Base-by-base conservation (phyloP, 2,113 vertebrate species). In the Holacanthus passer region DNA sequence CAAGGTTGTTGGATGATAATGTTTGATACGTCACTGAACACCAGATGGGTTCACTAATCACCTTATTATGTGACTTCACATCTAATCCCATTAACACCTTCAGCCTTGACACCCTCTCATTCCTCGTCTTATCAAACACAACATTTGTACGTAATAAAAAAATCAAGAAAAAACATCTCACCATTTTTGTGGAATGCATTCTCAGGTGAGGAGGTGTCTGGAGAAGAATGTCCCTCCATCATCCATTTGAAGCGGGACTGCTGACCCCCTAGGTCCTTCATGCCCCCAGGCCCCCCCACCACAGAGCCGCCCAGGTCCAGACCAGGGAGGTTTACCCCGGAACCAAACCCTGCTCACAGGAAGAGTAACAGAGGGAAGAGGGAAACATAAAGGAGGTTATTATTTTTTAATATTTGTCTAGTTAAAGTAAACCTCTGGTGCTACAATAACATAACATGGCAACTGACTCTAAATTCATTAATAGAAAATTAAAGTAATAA, bases 231-330 rank as follows among this genome's bases (percentile, higher is more conserved):
- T 52, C 96, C 97, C 92, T 99, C 98, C 97, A 99, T 99, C 97
- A 99, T 99, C 95, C 97, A 97, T 88, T 99, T 99, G 92, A 99
- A 99, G 81, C 98, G 97, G 56, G 98, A 99, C 95, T 99, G 95
- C 94, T 94, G 97, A 24, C 83, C 94, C 67, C 96, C 97, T 56
- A 96, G 69, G 81, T 99, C 98, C 88, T 99, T 98, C 82, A 96
- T 89, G 32, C 89, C 76, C 16, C 91, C 90, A 56, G 90, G 86
- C 0, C 91, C 96, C 82, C 97, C 96, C 52, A 97, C 95, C 90
- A 97, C 96, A 77, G 97, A 95, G 82, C 97, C 91, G 35, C 97
- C 93, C 52, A 96, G 95, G 92, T 99, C 98, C 89, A 99, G 94
- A 91, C 96, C 91, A 4, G 94, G 77, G 6, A 95, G 87, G 89